Base-by-base conservation (phyloP, 2,113 vertebrate species). In the Pavo muticus region DNA sequence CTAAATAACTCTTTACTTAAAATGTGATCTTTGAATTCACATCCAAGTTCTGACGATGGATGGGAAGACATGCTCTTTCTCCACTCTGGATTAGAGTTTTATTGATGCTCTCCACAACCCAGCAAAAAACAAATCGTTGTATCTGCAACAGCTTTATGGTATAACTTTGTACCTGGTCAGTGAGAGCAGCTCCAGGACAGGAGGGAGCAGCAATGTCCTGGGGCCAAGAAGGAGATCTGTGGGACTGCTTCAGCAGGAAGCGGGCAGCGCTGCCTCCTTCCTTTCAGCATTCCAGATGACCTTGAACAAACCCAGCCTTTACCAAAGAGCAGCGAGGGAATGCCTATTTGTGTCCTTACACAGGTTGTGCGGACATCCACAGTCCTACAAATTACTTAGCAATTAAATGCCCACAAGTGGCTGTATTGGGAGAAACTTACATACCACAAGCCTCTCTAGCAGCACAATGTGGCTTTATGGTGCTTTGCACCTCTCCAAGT, bases 381-480 rank as follows among this genome's bases (percentile, higher is more conserved):
- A 0, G 29, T 64, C 32, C 45, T 52, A 37, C 70, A 27, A 0
- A 0, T 42, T 29, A 59, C 59, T 18, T 4, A 4, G 47, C 68
- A 29, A 25, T 75, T 68, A 85, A 87, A 76, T 10, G 61, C 10
- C 68, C 25, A 3, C 8, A 18, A 21, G 39, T 42, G 67, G 56
- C 29, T 18, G 6, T 10, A 16, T 14, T 14, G 23, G 29, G 42
- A 76, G 44, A 45, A 50, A 54, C 9, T 37, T 9, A 15, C 21
- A 37, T 20, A 68, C 24, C 69, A 59, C 39, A 84, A 57, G 13
- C 24, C 47, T 68, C 32, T 29, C 69, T 42, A 15, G 14, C 9
- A 32, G 32, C 19, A 7, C 1, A 1, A 3, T 6, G 24, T 6
- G 13, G 32, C 45, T 85, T 91, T 52, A 37, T 0, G 0, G 37